Evolutionary conservation across 2,797 vertebrate species (phyloP), one percentile per base, ranked within the genome.

Genomic region (Sebastes minor): DNA sequence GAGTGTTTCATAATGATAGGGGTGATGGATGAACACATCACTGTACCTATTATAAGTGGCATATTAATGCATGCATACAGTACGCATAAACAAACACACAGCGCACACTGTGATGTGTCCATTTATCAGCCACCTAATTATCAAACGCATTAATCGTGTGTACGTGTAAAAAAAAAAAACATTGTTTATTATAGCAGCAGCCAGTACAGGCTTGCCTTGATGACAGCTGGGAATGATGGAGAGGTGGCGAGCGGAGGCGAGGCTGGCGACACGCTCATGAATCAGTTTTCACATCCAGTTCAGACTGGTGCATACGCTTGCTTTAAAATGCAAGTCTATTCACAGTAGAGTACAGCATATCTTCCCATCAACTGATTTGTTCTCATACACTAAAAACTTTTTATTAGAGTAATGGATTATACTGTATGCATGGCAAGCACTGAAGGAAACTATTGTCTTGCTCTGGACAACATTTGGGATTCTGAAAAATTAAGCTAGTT

Each of bases 61-160:
- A 84, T 75, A 91, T 84, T 88, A 86, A 91, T 55, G 68, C 74
- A 78, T 79, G 81, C 72, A 81, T 84, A 86, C 81, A 75, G 85
- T 85, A 81, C 70, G 73, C 46, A 68, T 70, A 87, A 84, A 84
- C 81, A 90, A 86, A 90, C 66, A 82, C 62, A 57, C 33, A 56
- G 70, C 27, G 80, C 73, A 66, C 28, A 30, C 65, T 28, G 30
- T 75, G 82, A 79, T 81, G 83, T 82, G 84, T 73, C 79, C 83
- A 89, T 90, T 82, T 63, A 84, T 93, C 89, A 91, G 79, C 46
- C 61, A 49, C 71, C 76, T 90, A 87, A 94, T 90, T 91, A 91
- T 80, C 74, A 81, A 80, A 75, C 64, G n/a, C 85, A 90, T 91
- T 85, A 74, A 86, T 90, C 30, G 52, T 80, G 82, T 25, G 67